phyloP scores from a whole-genome alignment of 2,113 vertebrate genomes.

The Eretmodus cyanostictus region DNA sequence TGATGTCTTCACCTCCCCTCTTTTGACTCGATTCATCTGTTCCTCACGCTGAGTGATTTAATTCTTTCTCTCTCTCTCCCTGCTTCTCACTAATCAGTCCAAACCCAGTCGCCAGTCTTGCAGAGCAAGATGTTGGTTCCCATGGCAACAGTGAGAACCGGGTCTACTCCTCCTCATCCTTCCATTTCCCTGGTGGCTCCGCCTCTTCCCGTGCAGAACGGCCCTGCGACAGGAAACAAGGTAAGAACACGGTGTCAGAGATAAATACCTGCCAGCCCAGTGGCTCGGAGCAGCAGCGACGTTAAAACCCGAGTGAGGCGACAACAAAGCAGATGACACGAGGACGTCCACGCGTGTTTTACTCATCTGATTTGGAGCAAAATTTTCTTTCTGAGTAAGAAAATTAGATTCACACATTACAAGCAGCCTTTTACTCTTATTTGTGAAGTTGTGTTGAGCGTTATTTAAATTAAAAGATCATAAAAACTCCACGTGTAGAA shows the following conservation, averaged over 20 bases:
- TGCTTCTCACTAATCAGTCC: conserved; percentile 62
- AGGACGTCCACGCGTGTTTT: neutral
- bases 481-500: neutral
- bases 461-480: neutral
- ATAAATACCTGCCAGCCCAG: neutral
- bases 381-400: neutral
- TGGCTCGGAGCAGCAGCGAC: neutral
- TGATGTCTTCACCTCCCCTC: neutral
- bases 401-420: neutral
- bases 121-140: conserved; percentile 86
- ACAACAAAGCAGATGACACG: neutral
- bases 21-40: conserved; percentile 20
- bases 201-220: conserved; percentile 84
- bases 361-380: neutral
- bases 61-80: neutral
- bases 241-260: conserved; percentile 48
- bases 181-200: conserved; percentile 78
- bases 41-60: conserved; percentile 5
- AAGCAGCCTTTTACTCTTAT: too few species aligned
- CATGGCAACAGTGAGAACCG: conserved; percentile 78
- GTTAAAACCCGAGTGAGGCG: neutral
- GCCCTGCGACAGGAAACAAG: conserved; percentile 78
- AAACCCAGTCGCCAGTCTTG: conserved; percentile 78
- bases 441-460: neutral
- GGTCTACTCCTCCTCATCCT: conserved; percentile 75